Evolutionary conservation across 2,797 vertebrate genomes (phyloP).

Genomic region (Crocodylus rhombifer): DNA sequence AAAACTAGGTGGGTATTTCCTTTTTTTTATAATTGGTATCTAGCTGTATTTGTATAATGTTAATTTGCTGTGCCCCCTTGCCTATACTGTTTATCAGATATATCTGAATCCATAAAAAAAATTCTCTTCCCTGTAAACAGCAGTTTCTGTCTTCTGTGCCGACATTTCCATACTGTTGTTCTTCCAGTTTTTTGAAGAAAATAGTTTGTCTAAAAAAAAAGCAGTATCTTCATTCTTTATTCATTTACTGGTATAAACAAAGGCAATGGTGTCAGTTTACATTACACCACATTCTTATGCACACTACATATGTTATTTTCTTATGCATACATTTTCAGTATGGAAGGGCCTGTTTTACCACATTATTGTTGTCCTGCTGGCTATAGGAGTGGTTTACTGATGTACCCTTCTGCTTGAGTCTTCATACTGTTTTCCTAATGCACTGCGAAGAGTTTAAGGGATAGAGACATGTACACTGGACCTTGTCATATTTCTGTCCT

Average conservation of each 20-base stretch:
- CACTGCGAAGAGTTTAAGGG: background rate
- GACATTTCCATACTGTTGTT: constrained; percentile 15
- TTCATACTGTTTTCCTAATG: background rate
- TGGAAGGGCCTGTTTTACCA: background rate
- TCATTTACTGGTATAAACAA: constrained; percentile 10
- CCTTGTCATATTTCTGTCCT: background rate
- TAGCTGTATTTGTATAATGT: constrained; percentile 74
- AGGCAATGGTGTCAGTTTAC: background rate
- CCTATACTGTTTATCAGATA: background rate
- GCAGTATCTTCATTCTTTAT: background rate
- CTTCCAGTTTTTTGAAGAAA: constrained; percentile 36
- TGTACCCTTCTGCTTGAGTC: background rate
- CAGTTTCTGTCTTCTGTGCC: background rate
- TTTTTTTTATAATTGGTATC: constrained; percentile 81
- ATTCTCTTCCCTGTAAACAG: background rate
- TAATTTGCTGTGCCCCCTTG: constrained; percentile 47
- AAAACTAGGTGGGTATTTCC: constrained; percentile 95
- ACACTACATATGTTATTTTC: constrained; percentile 12
- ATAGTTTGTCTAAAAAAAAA: constrained; percentile 17
- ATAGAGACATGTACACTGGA: background rate
- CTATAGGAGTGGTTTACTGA: background rate
- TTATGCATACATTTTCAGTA: background rate
- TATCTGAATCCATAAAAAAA: constrained; percentile 27
- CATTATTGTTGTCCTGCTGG: background rate
- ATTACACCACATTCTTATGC: constrained; percentile 17